Conservation (phyloP, 2,888 invertebrate genomes). For the Esperia sulphurella region DNA sequence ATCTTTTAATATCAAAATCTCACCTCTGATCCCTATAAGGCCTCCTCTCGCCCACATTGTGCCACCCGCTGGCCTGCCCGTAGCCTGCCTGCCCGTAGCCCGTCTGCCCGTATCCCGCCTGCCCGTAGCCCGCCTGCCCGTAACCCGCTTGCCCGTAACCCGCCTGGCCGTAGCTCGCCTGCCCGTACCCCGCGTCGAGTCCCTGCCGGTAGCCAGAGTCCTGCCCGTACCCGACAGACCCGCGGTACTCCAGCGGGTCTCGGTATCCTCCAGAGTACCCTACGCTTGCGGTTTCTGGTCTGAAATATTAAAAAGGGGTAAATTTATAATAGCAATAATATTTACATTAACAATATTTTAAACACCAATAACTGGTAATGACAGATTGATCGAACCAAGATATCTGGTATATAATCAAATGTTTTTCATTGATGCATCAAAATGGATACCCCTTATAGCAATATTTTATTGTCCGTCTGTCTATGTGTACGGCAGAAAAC, state of each 20-base stretch:
- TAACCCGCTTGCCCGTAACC: conserved; percentile 12
- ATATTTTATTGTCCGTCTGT: too few species aligned
- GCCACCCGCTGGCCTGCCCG: conserved; percentile 55
- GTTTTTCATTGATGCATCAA: too few species aligned
- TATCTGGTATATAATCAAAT: too few species aligned
- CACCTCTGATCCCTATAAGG: conserved; percentile 71
- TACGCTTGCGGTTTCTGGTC: conserved; percentile 38
- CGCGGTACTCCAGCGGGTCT: conserved; percentile 32
- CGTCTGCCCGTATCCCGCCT: conserved; percentile 13
- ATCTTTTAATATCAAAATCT: too few species aligned
- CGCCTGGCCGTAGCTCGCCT: conserved; percentile 27
- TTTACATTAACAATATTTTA: too few species aligned
- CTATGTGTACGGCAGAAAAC: too few species aligned
- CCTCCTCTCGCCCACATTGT: conserved; percentile 58
- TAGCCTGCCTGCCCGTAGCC: conserved; percentile 29
- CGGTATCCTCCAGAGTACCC: conserved; percentile 30
- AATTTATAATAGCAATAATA: not conserved
- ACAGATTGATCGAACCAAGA: too few species aligned
- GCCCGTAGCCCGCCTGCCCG: conserved; percentile 15
- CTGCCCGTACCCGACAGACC: conserved; percentile 26
- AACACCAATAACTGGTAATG: too few species aligned
- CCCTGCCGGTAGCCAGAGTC: conserved; percentile 9
- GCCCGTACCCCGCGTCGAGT: conserved; percentile 15
- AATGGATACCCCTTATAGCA: too few species aligned
- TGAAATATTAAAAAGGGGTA: conserved; percentile 20